Evolutionary conservation across 2,113 vertebrate species (phyloP).

Genomic region (Raja brachyura): DNA sequence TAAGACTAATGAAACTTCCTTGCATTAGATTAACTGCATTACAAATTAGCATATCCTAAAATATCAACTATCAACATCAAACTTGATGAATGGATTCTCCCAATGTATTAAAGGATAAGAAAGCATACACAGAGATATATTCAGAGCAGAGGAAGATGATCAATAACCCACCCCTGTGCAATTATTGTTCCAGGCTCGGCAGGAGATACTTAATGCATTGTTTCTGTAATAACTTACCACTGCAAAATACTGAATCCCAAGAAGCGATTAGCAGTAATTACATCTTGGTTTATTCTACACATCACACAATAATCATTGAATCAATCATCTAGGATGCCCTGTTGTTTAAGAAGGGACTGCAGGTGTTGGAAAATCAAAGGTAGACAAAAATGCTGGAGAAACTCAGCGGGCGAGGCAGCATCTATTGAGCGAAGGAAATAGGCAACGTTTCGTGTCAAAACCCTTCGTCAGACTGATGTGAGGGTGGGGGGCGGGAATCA

Average conservation of each 20-base stretch:
- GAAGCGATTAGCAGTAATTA: not conserved
- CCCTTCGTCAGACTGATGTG: too few relatives aligned
- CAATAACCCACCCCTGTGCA: not conserved
- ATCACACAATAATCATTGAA: not conserved
- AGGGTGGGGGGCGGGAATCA: too few relatives aligned
- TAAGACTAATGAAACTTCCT: too few relatives aligned
- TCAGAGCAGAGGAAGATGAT: not conserved
- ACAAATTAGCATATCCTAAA: not conserved
- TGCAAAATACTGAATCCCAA: not conserved
- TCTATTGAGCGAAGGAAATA: too few relatives aligned
- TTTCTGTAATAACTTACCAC: not conserved
- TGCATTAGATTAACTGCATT: too few relatives aligned
- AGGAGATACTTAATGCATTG: not conserved
- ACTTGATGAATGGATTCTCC: not conserved
- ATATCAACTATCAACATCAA: not conserved
- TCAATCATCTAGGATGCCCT: not conserved
- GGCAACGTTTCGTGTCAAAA: too few relatives aligned
- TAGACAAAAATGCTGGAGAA: too few relatives aligned
- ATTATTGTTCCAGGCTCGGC: not conserved
- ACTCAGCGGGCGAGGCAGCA: too few relatives aligned
- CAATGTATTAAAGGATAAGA: not conserved
- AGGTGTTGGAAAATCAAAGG: too few relatives aligned
- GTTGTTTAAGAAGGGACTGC: too few relatives aligned
- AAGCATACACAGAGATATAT: not conserved
- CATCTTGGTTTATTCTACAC: slow-evolving; percentile 6